phyloP scores from a whole-genome alignment of 2,113 vertebrate genomes.

The Sebastes fasciatus region DNA sequence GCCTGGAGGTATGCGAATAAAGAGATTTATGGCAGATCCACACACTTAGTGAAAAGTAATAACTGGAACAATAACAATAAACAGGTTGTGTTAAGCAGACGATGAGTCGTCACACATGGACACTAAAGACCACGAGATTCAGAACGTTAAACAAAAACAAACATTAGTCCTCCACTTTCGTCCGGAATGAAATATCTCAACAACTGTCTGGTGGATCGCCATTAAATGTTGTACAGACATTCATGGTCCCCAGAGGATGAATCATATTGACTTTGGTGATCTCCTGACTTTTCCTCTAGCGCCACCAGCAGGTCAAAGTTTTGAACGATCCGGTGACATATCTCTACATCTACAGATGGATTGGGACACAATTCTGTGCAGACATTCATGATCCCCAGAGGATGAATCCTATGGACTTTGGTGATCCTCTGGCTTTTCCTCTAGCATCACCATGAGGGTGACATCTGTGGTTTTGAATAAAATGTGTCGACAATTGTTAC shows the following conservation, averaged over 20 bases:
- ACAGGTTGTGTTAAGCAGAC: slow-evolving; percentile 2
- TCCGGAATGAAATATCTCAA: slow-evolving; percentile 2
- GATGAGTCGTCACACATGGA: neutral
- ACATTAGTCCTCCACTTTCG: neutral
- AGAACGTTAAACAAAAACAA: neutral
- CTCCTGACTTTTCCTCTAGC: neutral
- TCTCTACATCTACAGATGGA: neutral
- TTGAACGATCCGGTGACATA: neutral
- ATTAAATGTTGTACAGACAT: neutral
- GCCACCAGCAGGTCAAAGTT: neutral
- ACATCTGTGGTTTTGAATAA: neutral
- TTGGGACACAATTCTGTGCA: neutral
- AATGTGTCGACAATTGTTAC: neutral
- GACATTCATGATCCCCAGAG: neutral
- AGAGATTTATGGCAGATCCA: slow-evolving; percentile 66
- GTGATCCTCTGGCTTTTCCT: neutral
- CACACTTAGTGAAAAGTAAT: slow-evolving; percentile 51
- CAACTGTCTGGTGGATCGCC: neutral
- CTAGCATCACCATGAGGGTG: neutral
- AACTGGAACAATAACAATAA: slow-evolving; percentile 38
- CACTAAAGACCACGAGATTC: slow-evolving; percentile 13
- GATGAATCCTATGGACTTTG: neutral
- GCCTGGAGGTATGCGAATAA: slow-evolving; percentile 63
- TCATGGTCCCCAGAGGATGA: neutral
- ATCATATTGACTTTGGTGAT: neutral